Evolutionary conservation across 2,113 vertebrate species (phyloP), one percentile per base, ranked within the genome.

Genomic region (Scopus umbretta): DNA sequence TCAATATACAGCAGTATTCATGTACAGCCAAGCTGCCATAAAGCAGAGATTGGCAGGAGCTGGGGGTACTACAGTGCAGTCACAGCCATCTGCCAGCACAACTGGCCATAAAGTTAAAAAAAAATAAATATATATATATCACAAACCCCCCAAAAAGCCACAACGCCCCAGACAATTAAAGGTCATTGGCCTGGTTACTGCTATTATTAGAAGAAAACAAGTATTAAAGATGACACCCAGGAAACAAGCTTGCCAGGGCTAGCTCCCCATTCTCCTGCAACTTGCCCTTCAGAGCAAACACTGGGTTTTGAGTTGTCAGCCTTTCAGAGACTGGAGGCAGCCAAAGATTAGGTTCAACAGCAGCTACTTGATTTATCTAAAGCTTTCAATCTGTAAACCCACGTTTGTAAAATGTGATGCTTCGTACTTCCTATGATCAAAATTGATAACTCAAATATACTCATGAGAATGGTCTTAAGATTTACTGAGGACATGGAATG

Each of bases 21-120:
- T 6, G 6, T 68, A 70, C 7, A 9, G 34, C 52, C 36, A 30
- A 84, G 72, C 55, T 94, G 55, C 79, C 92, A 91, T 86, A 88
- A 84, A 93, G 32, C 74, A 90, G 79, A 73, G 70, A n/a, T 91
- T 96, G 97, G 96, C 96, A 97, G 94, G 90, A 95, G 91, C 63
- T 93, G 68, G 82, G 76, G 32, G 23, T 88, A 19, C 79, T 34
- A 87, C 87, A 71, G 38, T 16, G 50, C 59, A 91, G 89, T 84
- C 58, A 21, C 78, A 87, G 70, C 92, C 96, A 96, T 86, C 90
- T 97, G 96, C 95, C 94, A 65, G 30, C 30, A 27, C 81, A 96
- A 95, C 89, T 94, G 92, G 65, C 58, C 83, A 47, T 92, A 81
- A 91, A 62, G 49, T 82, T 7, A 59, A 88, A 94, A 86, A 81